Evolutionary conservation across 2,113 vertebrate genomes (phyloP).

Genomic region (Mus musculus): GRCm39 chr6:38950501-38951000

Average conservation of each 20-base stretch:
- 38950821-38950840: neutral
- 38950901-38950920: accelerated
- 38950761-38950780: neutral
- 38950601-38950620: accelerated
- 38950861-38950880: neutral
- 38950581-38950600: neutral
- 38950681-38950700: no score
- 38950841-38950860: neutral
- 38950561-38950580: neutral
- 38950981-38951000: neutral
- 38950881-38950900: neutral
- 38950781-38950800: neutral
- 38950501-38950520: neutral
- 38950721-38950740: no score
- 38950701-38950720: neutral
- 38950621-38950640: neutral
- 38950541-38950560: accelerated
- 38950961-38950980: neutral
- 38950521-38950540: neutral
- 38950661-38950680: accelerated
- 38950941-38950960: neutral
- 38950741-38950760: neutral
- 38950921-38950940: neutral
- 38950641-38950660: neutral
- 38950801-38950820: neutral